Evolutionary conservation across 1,140 invertebrate genomes (phyloP).

Genomic region (Drosophila funebris): DNA sequence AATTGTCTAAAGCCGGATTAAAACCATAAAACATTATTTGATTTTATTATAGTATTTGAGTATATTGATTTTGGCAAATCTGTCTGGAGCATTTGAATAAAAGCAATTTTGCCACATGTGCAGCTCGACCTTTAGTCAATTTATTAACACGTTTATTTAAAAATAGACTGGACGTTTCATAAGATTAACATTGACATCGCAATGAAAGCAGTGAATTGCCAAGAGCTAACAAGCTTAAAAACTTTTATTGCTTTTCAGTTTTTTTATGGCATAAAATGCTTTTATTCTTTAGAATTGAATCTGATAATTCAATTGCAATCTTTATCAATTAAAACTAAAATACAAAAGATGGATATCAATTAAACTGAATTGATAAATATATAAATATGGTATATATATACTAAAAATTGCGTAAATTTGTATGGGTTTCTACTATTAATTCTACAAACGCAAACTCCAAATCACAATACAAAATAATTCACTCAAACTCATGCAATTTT

Average conservation of each 20-base stretch:
- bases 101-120: neutral
- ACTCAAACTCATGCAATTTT: neutral
- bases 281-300: neutral
- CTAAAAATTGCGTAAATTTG: slow-evolving; percentile 8
- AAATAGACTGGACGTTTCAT: neutral
- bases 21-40: too few relatives aligned
- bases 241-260: neutral
- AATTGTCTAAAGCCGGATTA: too few relatives aligned
- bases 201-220: too few relatives aligned
- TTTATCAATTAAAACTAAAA: slow-evolving; percentile 1
- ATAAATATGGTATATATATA: too few relatives aligned
- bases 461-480: slow-evolving; percentile 3
- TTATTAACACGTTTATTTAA: neutral
- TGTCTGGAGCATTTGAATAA: too few relatives aligned
- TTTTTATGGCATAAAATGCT: neutral
- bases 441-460: neutral
- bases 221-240: too few relatives aligned
- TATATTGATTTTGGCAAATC: too few relatives aligned
- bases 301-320: neutral
- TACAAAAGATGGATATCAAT: slow-evolving; percentile 22
- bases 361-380: slow-evolving; percentile 16
- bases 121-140: neutral
- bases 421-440: neutral
- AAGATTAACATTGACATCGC: too few relatives aligned
- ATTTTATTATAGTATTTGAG: slow-evolving; percentile 1